These are phyloP conservation scores for Phoebastria nigripes DNA, from an alignment of 2,797 vertebrate species.

Conservation along the genomic window DNA sequence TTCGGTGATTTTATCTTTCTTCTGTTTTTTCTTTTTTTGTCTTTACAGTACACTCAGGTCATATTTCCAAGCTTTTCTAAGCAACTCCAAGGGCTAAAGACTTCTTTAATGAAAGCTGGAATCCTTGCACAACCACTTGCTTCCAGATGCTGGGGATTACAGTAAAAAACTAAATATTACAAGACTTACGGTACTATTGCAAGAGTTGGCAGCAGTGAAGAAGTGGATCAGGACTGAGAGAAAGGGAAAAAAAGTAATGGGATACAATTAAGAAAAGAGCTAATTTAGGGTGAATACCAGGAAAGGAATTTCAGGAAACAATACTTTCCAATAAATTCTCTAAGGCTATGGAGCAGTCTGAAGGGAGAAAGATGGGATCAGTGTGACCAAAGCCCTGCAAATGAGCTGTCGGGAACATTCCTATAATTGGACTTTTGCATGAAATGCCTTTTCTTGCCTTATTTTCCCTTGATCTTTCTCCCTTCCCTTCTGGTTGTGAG, in stretches of 20 bases:
- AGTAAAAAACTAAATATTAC: constrained; percentile 22
- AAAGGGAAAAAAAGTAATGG: not conserved
- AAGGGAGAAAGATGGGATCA: not conserved
- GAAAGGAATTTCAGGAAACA: constrained; percentile 33
- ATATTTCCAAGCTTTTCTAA: not conserved
- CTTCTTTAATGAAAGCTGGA: constrained; percentile 20
- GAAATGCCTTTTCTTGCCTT: not conserved
- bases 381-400: not conserved
- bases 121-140: constrained; percentile 27
- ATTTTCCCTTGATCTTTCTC: not conserved
- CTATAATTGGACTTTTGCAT: not conserved
- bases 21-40: not conserved
- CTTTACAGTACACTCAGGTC: not conserved
- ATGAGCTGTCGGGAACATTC: not conserved
- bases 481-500: not conserved
- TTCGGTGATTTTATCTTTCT: not conserved
- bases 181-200: constrained; percentile 23
- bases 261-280: constrained; percentile 6
- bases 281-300: constrained; percentile 26
- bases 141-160: constrained; percentile 45
- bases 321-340: constrained; percentile 5
- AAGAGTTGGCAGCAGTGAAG: not conserved
- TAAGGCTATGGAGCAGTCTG: not conserved
- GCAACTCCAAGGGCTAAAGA: not conserved
- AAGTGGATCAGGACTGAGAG: not conserved